phyloP scores from a whole-genome alignment of 2,888 invertebrate species.

The Electrophaes corylata region DNA sequence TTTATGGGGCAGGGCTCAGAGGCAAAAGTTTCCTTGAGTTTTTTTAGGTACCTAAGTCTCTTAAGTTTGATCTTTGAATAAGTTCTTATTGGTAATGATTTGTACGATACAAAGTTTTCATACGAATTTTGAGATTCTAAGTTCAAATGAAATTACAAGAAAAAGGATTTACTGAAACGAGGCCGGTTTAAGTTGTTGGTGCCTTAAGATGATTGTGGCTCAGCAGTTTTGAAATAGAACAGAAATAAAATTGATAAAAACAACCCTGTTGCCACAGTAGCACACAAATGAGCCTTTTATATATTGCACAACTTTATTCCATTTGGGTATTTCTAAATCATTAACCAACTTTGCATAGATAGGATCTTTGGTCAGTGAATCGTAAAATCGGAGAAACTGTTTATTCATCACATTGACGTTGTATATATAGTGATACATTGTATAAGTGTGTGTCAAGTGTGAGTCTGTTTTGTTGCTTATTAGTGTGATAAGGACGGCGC shows the following conservation, averaged over 20 bases:
- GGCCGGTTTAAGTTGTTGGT: too few species aligned
- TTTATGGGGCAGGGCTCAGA: too few species aligned
- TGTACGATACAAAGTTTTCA: too few species aligned
- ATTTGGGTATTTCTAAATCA: slow-evolving; percentile 66
- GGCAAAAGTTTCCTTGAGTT: too few species aligned
- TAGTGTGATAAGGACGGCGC: slow-evolving; percentile 72
- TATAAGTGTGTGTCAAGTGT: slow-evolving; percentile 51
- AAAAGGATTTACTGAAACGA: too few species aligned
- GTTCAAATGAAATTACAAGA: too few species aligned
- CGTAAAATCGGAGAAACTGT: slow-evolving; percentile 82
- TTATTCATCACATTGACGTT: slow-evolving; percentile 79
- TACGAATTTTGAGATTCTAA: too few species aligned
- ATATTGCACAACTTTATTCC: slow-evolving; percentile 27
- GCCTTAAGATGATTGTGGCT: neutral
- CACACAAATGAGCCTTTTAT: slow-evolving; percentile 13
- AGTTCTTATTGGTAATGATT: too few species aligned
- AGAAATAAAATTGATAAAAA: neutral
- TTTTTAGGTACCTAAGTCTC: too few species aligned
- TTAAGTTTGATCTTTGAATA: too few species aligned
- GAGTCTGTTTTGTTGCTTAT: slow-evolving; percentile 67
- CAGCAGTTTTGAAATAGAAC: neutral
- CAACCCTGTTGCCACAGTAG: slow-evolving; percentile 3
- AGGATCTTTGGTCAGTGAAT: slow-evolving; percentile 77
- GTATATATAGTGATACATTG: slow-evolving; percentile 49
- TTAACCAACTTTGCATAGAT: slow-evolving; percentile 78